Conservation (phyloP, 2,888 invertebrate genomes). For the Melolontha melolontha region DNA sequence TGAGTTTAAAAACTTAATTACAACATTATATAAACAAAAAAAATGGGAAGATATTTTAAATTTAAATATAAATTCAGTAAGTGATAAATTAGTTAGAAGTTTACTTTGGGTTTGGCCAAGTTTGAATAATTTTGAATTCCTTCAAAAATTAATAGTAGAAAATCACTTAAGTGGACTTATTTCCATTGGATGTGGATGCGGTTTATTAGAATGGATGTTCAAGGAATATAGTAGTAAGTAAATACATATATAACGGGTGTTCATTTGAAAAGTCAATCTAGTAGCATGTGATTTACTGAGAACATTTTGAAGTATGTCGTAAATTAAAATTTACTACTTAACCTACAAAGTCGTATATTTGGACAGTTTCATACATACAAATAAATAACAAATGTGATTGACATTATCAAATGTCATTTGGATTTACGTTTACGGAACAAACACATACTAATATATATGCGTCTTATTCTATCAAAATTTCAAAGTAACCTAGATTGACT, state of each 20-base stretch:
- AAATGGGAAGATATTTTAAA: slow-evolving; percentile 66
- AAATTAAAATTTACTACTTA: too few relatives aligned
- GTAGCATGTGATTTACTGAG: too few relatives aligned
- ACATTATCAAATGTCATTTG: too few relatives aligned
- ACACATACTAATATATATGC: too few relatives aligned
- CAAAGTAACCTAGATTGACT: too few relatives aligned
- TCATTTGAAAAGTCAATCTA: too few relatives aligned
- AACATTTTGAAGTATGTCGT: too few relatives aligned
- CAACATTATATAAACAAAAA: slow-evolving; percentile 59
- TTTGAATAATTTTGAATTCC: slow-evolving; percentile 72
- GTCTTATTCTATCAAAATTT: too few relatives aligned
- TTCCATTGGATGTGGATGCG: slow-evolving; percentile 85
- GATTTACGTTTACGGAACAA: too few relatives aligned
- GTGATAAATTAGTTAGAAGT: slow-evolving; percentile 55
- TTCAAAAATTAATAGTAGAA: slow-evolving; percentile 66
- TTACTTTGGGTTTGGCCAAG: slow-evolving; percentile 83
- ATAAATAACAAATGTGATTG: too few relatives aligned
- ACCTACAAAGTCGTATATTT: neutral
- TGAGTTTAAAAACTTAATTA: slow-evolving; percentile 18
- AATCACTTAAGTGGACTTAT: slow-evolving; percentile 68
- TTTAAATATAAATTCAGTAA: slow-evolving; percentile 67
- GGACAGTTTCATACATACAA: neutral
- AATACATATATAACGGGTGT: slow-evolving; percentile 21
- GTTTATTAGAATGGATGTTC: slow-evolving; percentile 86
- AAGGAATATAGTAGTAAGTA: slow-evolving; percentile 72